Evolutionary conservation across 2,888 invertebrate genomes (phyloP).

Genomic region (Cosmopolites sordidus): DNA sequence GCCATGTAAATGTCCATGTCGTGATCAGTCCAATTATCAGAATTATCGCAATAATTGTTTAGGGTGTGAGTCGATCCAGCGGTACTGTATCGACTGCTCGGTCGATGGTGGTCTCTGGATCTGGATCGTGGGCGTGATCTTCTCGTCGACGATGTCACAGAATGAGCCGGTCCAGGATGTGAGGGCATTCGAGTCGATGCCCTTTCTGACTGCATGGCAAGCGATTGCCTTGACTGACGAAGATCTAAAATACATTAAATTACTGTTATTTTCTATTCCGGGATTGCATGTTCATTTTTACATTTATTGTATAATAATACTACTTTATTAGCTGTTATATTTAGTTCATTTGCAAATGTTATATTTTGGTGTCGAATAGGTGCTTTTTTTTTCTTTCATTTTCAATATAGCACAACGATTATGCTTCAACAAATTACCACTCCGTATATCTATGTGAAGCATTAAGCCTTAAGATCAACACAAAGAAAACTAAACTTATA

Average conservation of each 20-base stretch:
- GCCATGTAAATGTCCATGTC: constrained; percentile 96
- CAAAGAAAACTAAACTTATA: no score
- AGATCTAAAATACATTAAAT: constrained; percentile 61
- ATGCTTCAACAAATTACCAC: no score
- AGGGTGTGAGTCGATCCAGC: constrained; percentile 78
- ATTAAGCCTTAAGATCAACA: no score
- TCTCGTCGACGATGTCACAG: constrained; percentile 46
- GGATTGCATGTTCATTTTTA: no score
- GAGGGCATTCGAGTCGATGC: constrained; percentile 67
- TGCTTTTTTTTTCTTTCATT: no score
- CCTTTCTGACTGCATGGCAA: constrained; percentile 77
- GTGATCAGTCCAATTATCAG: constrained; percentile 91
- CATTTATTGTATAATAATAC: no score
- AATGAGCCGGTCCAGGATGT: constrained; percentile 58
- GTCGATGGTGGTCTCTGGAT: constrained; percentile 66
- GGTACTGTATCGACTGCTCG: constrained; percentile 72
- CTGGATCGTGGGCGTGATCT: constrained; percentile 74
- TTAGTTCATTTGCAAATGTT: no score
- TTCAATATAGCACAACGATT: no score
- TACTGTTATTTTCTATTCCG: no score
- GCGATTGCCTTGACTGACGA: constrained; percentile 79
- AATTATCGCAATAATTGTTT: constrained; percentile 83
- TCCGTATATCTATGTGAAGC: no score
- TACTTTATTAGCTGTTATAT: no score
- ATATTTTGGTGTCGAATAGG: no score